phyloP scores from a whole-genome alignment of 2,797 vertebrate species.

The Cottoperca gobio region DNA sequence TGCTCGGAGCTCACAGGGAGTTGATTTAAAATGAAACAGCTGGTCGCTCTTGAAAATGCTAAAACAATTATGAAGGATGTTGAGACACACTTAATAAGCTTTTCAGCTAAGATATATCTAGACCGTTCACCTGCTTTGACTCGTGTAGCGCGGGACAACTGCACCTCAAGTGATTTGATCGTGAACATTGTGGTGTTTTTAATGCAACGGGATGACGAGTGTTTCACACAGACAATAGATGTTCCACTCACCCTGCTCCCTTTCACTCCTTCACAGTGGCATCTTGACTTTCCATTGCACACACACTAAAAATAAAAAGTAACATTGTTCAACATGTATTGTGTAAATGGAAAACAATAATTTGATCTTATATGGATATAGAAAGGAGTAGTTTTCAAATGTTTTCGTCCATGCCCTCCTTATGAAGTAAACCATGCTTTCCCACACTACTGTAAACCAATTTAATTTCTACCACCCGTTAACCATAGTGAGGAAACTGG shows the following conservation, averaged over 20 bases:
- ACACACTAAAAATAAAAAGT: slow-evolving; percentile 63
- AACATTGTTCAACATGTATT: not conserved
- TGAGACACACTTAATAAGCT: not conserved
- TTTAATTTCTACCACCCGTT: not conserved
- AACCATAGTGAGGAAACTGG: not conserved
- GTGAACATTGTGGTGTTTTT: not conserved
- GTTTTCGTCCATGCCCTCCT: not conserved
- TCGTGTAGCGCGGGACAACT: not conserved
- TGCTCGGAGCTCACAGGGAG: not conserved
- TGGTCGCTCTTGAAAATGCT: not conserved
- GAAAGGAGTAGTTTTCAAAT: not conserved
- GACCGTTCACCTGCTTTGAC: not conserved
- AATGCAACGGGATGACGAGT: not conserved
- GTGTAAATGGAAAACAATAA: not conserved
- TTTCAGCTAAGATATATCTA: not conserved
- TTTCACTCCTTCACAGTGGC: slow-evolving; percentile 74
- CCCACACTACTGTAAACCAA: not conserved
- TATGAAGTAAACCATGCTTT: not conserved
- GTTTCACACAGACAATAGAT: not conserved
- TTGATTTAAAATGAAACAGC: not conserved
- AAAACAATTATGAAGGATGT: not conserved
- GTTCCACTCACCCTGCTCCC: slow-evolving; percentile 70
- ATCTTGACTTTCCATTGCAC: slow-evolving; percentile 65
- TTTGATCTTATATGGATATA: not conserved
- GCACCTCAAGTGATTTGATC: not conserved